These are phyloP conservation scores for Sinotaia quadrata DNA, from an alignment of 2,888 invertebrate species.

Conservation along the genomic window DNA sequence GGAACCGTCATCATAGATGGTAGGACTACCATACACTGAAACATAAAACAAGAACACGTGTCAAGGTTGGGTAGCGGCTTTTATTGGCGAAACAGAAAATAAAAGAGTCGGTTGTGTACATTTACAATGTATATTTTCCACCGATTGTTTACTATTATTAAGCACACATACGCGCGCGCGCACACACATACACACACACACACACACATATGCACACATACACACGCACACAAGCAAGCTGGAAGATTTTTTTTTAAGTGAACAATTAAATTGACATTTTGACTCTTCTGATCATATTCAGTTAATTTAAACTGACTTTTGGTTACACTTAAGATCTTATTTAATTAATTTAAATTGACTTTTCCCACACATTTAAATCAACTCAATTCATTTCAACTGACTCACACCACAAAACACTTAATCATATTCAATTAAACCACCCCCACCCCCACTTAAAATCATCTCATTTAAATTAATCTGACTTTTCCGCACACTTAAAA, in stretches of 20 bases:
- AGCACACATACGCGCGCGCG: background rate
- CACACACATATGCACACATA: background rate
- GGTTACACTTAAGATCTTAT: too few species aligned
- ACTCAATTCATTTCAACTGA: too few species aligned
- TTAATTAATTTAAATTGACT: too few species aligned
- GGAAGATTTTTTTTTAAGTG: background rate
- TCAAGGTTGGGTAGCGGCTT: slow-evolving; percentile 1
- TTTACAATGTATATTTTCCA: too few species aligned
- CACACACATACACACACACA: background rate
- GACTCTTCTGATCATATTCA: too few species aligned
- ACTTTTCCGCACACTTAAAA: too few species aligned
- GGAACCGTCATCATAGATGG: slow-evolving; percentile 47
- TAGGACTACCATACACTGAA: slow-evolving; percentile 18
- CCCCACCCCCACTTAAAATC: too few species aligned
- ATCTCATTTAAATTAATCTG: too few species aligned
- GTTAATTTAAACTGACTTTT: too few species aligned
- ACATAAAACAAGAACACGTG: slow-evolving; percentile 22
- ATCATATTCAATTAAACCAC: too few species aligned
- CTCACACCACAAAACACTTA: too few species aligned
- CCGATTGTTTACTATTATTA: background rate
- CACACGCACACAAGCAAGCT: background rate
- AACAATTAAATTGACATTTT: background rate
- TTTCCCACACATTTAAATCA: too few species aligned
- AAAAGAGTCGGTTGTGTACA: background rate
- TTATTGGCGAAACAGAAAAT: slow-evolving; percentile 13